These are phyloP conservation scores for Gopherus evgoodei DNA, from an alignment of 2,113 vertebrate species.

Conservation along the genomic window DNA sequence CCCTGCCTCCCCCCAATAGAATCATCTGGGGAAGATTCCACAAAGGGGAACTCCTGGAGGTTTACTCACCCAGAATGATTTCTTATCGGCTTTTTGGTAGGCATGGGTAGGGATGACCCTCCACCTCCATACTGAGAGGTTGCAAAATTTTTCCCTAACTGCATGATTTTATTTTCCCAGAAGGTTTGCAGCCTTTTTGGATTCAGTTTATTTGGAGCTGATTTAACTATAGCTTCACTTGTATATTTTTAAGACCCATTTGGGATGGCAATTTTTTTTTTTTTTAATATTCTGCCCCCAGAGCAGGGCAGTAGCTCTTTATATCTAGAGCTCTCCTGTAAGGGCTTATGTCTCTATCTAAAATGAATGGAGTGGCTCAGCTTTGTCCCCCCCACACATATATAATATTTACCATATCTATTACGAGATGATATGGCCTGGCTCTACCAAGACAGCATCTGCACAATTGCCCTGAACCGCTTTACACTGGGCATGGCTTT, in stretches of 20 bases:
- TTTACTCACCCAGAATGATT: fast-evolving
- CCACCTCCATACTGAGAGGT: not conserved
- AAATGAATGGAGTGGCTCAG: fast-evolving
- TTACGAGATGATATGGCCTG: not conserved
- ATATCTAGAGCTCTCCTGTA: not conserved
- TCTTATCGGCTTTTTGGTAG: not conserved
- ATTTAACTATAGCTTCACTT: constrained; percentile 3
- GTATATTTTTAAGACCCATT: constrained; percentile 1
- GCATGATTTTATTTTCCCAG: not conserved
- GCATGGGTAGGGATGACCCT: fast-evolving
- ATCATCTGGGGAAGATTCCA: not conserved
- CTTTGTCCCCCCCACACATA: not conserved
- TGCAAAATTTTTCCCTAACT: not conserved
- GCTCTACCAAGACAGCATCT: fast-evolving
- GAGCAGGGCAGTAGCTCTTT: not conserved
- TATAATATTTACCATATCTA: not conserved
- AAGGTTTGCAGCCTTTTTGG: not conserved
- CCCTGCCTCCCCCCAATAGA: not conserved
- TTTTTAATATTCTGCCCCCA: not conserved
- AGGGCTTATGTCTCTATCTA: not conserved
- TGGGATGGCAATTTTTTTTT: not conserved
- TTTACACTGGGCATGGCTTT: not conserved
- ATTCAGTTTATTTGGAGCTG: not conserved
- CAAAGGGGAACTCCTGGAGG: not conserved
- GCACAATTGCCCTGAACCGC: not conserved